Evolutionary conservation across 2,113 vertebrate genomes (phyloP).

Genomic region (Sus scrofa): T2T-Sscrofa CM000816.6:63611001-63611500

Average conservation of each 20-base stretch:
- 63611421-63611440: too few species aligned
- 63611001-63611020: neutral
- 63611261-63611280: neutral
- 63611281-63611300: neutral
- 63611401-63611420: too few species aligned
- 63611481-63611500: too few species aligned
- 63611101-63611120: neutral
- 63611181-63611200: neutral
- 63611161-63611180: neutral
- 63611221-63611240: neutral
- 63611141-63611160: neutral
- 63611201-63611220: neutral
- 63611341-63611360: neutral
- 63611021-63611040: neutral
- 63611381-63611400: too few species aligned
- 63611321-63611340: neutral
- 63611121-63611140: neutral
- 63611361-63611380: neutral
- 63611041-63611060: slow-evolving; percentile 1
- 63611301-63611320: neutral
- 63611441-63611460: too few species aligned
- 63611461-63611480: too few species aligned
- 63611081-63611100: neutral
- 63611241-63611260: neutral
- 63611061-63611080: neutral